A percentile compares a stretch with the other conserved stretches of the same genome.
phyloP scores from a whole-genome alignment of 2,113 vertebrate species.

The Myrmophylax atrothorax region DNA sequence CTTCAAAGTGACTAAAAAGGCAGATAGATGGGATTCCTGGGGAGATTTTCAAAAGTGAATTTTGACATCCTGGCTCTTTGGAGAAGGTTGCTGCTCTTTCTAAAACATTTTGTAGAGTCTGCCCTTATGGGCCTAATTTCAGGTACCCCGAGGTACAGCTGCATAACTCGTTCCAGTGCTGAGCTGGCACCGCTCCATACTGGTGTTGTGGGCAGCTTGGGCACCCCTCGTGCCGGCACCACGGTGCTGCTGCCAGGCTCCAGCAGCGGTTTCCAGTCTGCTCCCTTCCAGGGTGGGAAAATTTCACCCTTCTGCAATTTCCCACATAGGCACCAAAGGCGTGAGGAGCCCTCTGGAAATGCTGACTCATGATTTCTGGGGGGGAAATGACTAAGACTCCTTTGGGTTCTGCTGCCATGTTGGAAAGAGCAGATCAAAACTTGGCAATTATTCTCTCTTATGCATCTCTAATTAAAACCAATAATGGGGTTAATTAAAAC shows the following conservation, averaged over 20 bases:
- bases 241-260: neutral
- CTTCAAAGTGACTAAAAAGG: conserved; percentile 66
- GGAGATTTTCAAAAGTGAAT: conserved; percentile 65
- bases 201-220: neutral
- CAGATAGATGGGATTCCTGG: conserved; percentile 65
- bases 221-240: neutral
- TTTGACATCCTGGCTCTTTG: conserved; percentile 53
- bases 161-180: neutral
- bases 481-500: conserved; percentile 6
- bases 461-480: conserved; percentile 10
- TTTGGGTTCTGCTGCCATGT: accelerated
- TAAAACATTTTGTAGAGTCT: neutral
- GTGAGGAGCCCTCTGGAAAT: neutral
- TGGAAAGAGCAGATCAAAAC: neutral
- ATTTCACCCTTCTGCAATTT: neutral
- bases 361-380: neutral
- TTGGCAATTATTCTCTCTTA: neutral
- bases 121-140: conserved; percentile 49
- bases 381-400: neutral
- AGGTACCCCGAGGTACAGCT: conserved; percentile 12
- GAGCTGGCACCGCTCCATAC: neutral
- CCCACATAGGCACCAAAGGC: accelerated
- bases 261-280: neutral
- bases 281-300: neutral
- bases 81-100: conserved; percentile 26